phyloP scores from a whole-genome alignment of 2,888 invertebrate species.

The Eupithecia pulchellata region DNA sequence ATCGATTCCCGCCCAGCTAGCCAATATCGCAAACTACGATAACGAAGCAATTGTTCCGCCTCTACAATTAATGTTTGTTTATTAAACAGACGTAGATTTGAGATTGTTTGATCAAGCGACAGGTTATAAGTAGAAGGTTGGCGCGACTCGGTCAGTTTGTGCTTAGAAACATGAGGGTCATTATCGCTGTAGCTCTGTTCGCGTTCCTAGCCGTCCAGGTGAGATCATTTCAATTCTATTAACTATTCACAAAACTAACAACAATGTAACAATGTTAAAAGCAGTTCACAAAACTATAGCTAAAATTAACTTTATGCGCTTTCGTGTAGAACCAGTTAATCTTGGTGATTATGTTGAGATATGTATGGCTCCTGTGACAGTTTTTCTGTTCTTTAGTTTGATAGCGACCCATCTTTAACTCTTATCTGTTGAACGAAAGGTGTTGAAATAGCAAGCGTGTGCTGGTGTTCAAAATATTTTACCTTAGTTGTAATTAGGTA shows the following conservation, averaged over 20 bases:
- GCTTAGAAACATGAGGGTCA: conserved; percentile 63
- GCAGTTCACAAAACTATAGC: not conserved
- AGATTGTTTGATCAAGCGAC: conserved; percentile 34
- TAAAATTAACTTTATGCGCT: not conserved
- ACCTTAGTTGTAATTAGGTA: too few species aligned
- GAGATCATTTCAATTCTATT: conserved; percentile 19
- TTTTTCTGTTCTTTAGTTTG: not conserved
- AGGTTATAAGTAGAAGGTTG: conserved; percentile 62
- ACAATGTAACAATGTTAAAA: not conserved
- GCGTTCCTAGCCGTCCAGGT: conserved; percentile 75
- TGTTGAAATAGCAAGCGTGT: too few species aligned
- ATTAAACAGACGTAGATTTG: conserved; percentile 41
- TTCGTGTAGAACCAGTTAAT: too few species aligned
- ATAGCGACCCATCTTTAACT: not conserved
- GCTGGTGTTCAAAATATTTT: too few species aligned
- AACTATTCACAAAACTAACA: not conserved
- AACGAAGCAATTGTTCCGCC: conserved; percentile 44
- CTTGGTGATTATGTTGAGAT: too few species aligned
- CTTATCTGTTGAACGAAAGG: too few species aligned
- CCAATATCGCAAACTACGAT: conserved; percentile 28
- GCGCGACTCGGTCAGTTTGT: conserved; percentile 19
- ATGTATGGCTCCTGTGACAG: not conserved
- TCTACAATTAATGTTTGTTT: conserved; percentile 39
- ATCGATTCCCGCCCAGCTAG: conserved; percentile 14
- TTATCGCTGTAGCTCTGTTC: conserved; percentile 63